These are phyloP conservation scores for Synanthedon myopaeformis DNA, from an alignment of 2,888 invertebrate genomes.

Conservation along the genomic window DNA sequence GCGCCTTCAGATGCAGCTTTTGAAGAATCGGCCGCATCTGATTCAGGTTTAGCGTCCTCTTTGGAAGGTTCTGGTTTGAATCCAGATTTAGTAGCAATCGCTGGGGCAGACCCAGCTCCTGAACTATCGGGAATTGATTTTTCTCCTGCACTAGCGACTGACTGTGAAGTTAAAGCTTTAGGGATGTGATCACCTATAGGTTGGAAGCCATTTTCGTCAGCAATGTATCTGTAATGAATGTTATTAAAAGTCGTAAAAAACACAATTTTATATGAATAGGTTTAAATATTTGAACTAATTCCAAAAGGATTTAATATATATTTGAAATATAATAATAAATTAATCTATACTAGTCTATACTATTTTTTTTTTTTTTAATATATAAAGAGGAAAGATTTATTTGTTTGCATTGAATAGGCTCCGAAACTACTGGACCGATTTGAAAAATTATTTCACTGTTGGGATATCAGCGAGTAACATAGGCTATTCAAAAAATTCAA, in stretches of 20 bases:
- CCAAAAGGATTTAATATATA: background rate
- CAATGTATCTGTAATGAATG: conserved; percentile 66
- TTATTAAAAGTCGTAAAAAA: background rate
- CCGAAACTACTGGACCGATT: too few relatives aligned
- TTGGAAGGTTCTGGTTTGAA: background rate
- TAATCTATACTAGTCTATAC: too few relatives aligned
- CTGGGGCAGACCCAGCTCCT: conserved; percentile 19
- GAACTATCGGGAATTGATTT: conserved; percentile 23
- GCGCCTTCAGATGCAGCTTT: conserved; percentile 2
- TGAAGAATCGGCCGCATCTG: conserved; percentile 3
- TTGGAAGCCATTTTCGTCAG: conserved; percentile 80
- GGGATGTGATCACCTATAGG: conserved; percentile 76
- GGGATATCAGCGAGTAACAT: too few relatives aligned
- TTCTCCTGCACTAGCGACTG: conserved; percentile 15
- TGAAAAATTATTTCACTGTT: too few relatives aligned
- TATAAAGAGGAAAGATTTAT: too few relatives aligned
- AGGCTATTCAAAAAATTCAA: too few relatives aligned
- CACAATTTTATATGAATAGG: background rate
- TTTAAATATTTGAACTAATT: background rate
- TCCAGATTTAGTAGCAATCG: conserved; percentile 5
- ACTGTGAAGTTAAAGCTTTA: conserved; percentile 20
- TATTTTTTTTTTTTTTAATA: too few relatives aligned
- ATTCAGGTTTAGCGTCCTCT: background rate
- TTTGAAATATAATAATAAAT: background rate
- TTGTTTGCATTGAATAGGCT: too few relatives aligned